Evolutionary conservation across 2,888 invertebrate genomes (phyloP).

Genomic region (Polyommatus iphigenia): DNA sequence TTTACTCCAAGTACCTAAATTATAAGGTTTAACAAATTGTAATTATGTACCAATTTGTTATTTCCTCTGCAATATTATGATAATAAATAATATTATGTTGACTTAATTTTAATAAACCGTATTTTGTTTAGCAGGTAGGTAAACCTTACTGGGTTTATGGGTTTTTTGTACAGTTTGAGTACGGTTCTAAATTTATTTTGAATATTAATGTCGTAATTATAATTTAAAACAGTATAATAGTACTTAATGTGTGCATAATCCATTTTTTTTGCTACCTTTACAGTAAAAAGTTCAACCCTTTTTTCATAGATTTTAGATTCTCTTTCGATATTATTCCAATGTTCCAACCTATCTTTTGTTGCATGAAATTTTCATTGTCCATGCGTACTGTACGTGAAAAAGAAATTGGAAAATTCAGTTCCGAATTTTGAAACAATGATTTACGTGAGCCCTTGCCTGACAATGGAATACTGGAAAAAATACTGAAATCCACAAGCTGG

Average conservation of each 20-base stretch:
- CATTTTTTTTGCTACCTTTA: neutral
- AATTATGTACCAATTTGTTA: neutral
- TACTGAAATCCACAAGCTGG: neutral
- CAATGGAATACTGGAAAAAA: neutral
- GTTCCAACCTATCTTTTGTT: neutral
- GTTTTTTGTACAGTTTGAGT: neutral
- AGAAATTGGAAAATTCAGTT: neutral
- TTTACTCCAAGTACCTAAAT: neutral
- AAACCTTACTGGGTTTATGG: neutral
- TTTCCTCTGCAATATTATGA: constrained; percentile 1
- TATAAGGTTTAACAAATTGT: neutral
- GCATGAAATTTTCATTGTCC: neutral
- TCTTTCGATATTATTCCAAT: neutral
- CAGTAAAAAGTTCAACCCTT: neutral
- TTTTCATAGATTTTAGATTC: neutral
- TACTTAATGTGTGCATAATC: neutral
- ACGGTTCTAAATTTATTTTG: neutral
- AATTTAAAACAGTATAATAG: neutral
- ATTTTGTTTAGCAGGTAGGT: neutral
- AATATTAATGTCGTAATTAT: neutral
- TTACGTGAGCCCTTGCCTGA: neutral
- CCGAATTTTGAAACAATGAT: neutral
- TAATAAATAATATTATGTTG: neutral
- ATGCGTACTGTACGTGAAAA: neutral
- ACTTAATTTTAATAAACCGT: too few species aligned